Evolutionary conservation across 1,140 invertebrate species (phyloP).

Genomic region (Stegodyphus mimosarum): DNA sequence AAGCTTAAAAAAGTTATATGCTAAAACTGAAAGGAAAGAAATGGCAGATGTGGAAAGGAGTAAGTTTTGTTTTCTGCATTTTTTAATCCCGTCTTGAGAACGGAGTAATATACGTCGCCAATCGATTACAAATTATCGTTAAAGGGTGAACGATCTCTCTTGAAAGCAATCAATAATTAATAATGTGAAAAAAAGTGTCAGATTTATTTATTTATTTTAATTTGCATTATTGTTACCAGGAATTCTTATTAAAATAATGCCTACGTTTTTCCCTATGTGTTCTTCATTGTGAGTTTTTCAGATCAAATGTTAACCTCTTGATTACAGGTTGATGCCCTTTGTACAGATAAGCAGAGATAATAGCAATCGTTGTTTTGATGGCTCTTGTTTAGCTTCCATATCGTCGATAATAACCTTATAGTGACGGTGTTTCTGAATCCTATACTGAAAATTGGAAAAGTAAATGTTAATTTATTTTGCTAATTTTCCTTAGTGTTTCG

Average conservation of each 20-base stretch:
- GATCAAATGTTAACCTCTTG: conserved; percentile 19
- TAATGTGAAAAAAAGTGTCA: not conserved
- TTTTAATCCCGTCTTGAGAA: too few relatives aligned
- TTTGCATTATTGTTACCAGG: not conserved
- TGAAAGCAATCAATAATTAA: too few relatives aligned
- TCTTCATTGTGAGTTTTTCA: not conserved
- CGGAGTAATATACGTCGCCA: too few relatives aligned
- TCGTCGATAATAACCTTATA: too few relatives aligned
- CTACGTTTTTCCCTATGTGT: not conserved
- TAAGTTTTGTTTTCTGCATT: conserved; percentile 21
- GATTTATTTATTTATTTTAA: not conserved
- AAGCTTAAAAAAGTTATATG: not conserved
- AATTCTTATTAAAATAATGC: not conserved
- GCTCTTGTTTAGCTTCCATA: too few relatives aligned
- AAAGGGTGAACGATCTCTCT: conserved; percentile 49
- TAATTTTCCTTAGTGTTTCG: too few relatives aligned
- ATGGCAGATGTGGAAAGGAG: conserved; percentile 36
- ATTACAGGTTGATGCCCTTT: conserved; percentile 53
- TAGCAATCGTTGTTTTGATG: too few relatives aligned
- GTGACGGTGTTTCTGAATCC: too few relatives aligned
- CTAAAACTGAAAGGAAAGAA: not conserved
- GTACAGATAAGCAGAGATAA: conserved; percentile 55
- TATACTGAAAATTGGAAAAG: too few relatives aligned
- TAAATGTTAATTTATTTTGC: too few relatives aligned
- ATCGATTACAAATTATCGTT: conserved; percentile 39